Evolutionary conservation across 2,888 invertebrate species (phyloP).

Genomic region (Agriopis aurantiaria): DNA sequence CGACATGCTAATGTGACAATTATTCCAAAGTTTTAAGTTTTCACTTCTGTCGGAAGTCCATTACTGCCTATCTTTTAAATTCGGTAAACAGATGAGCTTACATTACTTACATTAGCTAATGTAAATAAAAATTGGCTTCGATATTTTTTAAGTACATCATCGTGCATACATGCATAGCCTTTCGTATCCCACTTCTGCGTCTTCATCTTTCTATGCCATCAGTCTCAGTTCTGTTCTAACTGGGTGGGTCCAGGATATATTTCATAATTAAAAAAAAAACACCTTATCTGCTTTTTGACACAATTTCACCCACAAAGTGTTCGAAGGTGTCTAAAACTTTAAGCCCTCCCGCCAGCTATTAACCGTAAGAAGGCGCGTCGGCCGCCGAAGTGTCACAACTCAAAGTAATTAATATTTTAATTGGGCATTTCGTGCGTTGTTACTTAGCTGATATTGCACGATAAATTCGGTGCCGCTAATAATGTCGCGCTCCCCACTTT

Average conservation of each 20-base stretch:
- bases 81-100: too few species aligned
- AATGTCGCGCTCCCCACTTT: slow-evolving; percentile 65
- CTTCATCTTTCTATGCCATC: background rate
- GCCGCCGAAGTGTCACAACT: slow-evolving; percentile 77
- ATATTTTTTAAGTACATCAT: too few species aligned
- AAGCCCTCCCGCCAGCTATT: slow-evolving; percentile 58
- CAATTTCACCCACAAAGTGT: slow-evolving; percentile 15
- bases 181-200: background rate
- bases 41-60: too few species aligned
- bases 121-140: too few species aligned
- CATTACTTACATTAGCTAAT: too few species aligned
- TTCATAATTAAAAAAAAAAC: background rate
- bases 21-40: too few species aligned
- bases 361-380: slow-evolving; percentile 63
- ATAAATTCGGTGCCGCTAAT: slow-evolving; percentile 80
- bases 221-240: background rate
- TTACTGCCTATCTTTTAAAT: too few species aligned
- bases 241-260: background rate
- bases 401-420: slow-evolving; percentile 86
- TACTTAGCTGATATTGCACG: slow-evolving; percentile 82
- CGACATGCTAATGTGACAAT: too few species aligned
- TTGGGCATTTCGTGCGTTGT: slow-evolving; percentile 84
- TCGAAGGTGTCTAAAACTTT: slow-evolving; percentile 43
- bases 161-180: too few species aligned
- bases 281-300: slow-evolving; percentile 18